Base-by-base conservation (phyloP, 2,888 invertebrate species). In the Nowickia ferox region DNA sequence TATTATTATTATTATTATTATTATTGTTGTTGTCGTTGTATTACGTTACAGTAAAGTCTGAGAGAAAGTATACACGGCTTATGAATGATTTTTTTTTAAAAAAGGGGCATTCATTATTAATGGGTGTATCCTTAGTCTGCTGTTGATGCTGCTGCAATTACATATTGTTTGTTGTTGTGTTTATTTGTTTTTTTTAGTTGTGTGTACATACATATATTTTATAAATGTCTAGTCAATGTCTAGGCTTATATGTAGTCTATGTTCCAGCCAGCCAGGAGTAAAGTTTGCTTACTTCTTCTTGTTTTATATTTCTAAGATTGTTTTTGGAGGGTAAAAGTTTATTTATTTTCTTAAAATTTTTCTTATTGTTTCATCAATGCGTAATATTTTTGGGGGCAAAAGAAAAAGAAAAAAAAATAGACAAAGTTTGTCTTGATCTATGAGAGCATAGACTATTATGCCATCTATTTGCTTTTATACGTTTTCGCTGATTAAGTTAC, bases 221-320 rank as follows among this genome's bases (percentile, higher is more conserved):
- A 53, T 44, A 53, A 75, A 44, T 40, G 81, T 81, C 81, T 81
- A 75, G 81, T 81, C 81, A 68, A 68, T 81, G 81, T 81, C 81
- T 81, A 75, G 46, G 59, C 17, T 44, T 69, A n/a, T n/a, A n/a
- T n/a, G 44, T 75, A 69, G 59, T 65, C 46, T 22, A 44, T 71
- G 55, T 79, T 71, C 44, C 61, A 81, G 75, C 75, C 61, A 48
- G 30, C 46, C 22, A 59, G 15, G 44, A 10, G 57, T 77, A 68
- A 78, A 53, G 53, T 61, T 69, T 44, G 2, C 48, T 8, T 15
- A 48, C 9, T 61, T 44, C 6, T 17, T 46, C 13, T 46, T 53
- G 19, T 15, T 51, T 40, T 63, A 63, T 30, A 57, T 38, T n/a
- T 38, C 30, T 38, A 48, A 76, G 76, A 55, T 57, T 42, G 19